Evolutionary conservation across 1,140 invertebrate species (phyloP).

Genomic region (Antheraea pernyi): DNA sequence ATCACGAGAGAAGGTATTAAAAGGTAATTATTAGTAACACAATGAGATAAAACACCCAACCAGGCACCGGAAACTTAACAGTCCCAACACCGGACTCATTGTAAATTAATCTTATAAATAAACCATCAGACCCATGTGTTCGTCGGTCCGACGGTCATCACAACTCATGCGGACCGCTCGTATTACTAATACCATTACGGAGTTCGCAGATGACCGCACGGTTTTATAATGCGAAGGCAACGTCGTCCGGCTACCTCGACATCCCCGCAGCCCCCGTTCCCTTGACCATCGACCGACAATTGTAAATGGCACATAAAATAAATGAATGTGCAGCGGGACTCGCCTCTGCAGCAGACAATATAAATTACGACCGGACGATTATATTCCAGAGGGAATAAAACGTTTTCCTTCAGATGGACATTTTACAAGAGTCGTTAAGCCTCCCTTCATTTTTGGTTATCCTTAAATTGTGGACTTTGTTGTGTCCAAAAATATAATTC

Average conservation of each 20-base stretch:
- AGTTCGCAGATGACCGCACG: conserved; percentile 48
- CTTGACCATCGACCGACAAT: conserved; percentile 81
- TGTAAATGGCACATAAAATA: conserved; percentile 81
- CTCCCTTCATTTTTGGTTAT: neutral
- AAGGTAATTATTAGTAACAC: neutral
- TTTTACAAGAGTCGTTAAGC: conserved; percentile 43
- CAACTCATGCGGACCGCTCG: conserved; percentile 56
- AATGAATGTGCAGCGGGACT: conserved; percentile 79
- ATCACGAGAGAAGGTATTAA: neutral
- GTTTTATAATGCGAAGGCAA: conserved; percentile 79
- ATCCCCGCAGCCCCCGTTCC: conserved; percentile 60
- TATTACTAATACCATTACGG: conserved; percentile 75
- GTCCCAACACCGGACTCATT: neutral
- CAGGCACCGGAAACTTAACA: neutral
- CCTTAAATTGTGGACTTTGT: neutral
- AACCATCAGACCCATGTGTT: conserved; percentile 50
- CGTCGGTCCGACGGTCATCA: conserved; percentile 31
- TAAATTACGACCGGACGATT: conserved; percentile 80
- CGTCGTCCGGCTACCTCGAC: conserved; percentile 36
- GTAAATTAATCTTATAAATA: conserved; percentile 64
- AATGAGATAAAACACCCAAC: neutral
- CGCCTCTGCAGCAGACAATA: conserved; percentile 80
- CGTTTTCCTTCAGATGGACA: conserved; percentile 71
- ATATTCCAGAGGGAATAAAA: conserved; percentile 77
- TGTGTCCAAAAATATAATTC: neutral